Percentiles rank a stretch among this genome's conserved stretches.
Evolutionary conservation across 2,888 invertebrate genomes (phyloP).

Genomic region (Cheilosia impressa): DNA sequence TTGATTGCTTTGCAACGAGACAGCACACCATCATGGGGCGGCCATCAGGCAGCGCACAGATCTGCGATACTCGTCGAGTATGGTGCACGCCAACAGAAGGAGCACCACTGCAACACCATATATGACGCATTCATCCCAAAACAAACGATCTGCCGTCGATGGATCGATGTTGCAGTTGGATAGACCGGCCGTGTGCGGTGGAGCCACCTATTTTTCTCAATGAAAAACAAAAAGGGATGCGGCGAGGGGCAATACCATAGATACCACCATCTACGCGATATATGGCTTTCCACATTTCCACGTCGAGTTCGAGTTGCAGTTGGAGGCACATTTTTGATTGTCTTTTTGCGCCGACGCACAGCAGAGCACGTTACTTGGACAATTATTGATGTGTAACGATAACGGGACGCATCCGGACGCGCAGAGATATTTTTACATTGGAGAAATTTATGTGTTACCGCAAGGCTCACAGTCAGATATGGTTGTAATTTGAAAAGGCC

Average conservation of each 20-base stretch:
- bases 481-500: background rate
- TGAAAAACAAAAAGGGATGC: slow-evolving; percentile 18
- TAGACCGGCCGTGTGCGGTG: background rate
- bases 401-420: slow-evolving; percentile 9
- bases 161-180: slow-evolving; percentile 12
- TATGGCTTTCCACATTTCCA: background rate
- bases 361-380: background rate
- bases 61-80: background rate
- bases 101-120: slow-evolving; percentile 29
- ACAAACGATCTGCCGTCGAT: slow-evolving; percentile 37
- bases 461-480: background rate
- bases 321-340: slow-evolving; percentile 4
- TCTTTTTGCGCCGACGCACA: background rate
- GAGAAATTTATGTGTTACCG: slow-evolving; percentile 7
- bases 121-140: slow-evolving; percentile 38
- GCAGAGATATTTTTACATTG: background rate
- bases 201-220: slow-evolving; percentile 28
- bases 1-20: slow-evolving; percentile 32
- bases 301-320: background rate
- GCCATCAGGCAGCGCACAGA: background rate
- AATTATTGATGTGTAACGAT: slow-evolving; percentile 12
- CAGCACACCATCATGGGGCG: background rate
- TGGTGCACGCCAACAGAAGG: slow-evolving; percentile 17
- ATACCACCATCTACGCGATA: background rate
- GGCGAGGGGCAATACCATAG: background rate